Base-by-base conservation (phyloP, 2,113 vertebrate species). In the Halichoeres trimaculatus region DNA sequence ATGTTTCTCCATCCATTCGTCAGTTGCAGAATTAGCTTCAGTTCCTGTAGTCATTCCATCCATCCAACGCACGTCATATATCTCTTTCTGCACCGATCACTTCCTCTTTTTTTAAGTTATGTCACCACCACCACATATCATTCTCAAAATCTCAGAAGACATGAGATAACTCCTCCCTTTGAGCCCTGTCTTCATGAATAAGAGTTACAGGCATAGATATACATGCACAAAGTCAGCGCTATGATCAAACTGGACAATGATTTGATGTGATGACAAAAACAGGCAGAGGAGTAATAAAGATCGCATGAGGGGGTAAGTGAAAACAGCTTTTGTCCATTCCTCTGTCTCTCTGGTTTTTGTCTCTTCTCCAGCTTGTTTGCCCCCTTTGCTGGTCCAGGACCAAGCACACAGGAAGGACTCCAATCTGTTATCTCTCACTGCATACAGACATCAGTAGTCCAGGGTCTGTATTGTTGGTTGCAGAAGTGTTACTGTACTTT, bases 251-350 rank as follows among this genome's bases (percentile, higher is more conserved):
- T 36, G 26, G 76, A 43, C 47, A 10, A 57, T 57, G 77, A 64
- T 64, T 75, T 47, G 40, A 59, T 61, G 64, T 78, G 85, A 84
- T 82, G 61, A 84, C 72, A 80, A 76, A 71, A 85, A 41, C 74
- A 81, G 75, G 54, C 64, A 52, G 35, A 22, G 20, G 54, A 66
- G 38, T 57, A 57, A 77, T 43, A 50, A 68, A 76, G 58, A 67
- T 66, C 13, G 0, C 20, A 43, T 20, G 54, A 54, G 70, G 51
- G 56, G 63, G 58, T 38, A 58, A 75, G 35, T 52, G 34, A 76
- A 73, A 79, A n/a, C 71, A 65, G 68, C 12, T 40, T 30, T 12
- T 1, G 26, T 1, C 22, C 8, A 19, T 62, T 30, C 24, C 23
- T 16, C 64, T 0, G 0, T 23, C 26, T 36, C 71, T 81, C 57